Evolutionary conservation across 2,797 vertebrate genomes (phyloP).

Genomic region (Microctenopoma stevenorrisi): DNA sequence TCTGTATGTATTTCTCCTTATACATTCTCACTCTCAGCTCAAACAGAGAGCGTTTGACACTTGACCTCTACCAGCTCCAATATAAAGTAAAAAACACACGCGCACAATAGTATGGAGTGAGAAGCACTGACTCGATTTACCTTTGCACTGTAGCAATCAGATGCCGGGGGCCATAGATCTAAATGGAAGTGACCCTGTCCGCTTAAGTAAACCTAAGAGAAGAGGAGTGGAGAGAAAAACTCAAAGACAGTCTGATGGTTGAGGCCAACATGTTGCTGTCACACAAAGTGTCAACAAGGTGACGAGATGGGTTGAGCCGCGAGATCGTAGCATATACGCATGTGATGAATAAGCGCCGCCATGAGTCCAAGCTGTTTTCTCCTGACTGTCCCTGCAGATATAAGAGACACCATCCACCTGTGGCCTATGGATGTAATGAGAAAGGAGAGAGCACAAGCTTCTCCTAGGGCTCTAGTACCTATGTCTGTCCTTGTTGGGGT

Average conservation of each 20-base stretch:
- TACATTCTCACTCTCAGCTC: conserved; percentile 51
- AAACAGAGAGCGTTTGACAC: conserved; percentile 69
- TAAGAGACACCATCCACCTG: conserved; percentile 59
- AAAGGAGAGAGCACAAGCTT: conserved; percentile 52
- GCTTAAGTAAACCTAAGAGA: conserved; percentile 67
- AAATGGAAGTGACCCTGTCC: conserved; percentile 78
- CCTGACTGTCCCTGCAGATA: conserved; percentile 37
- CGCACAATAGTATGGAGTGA: conserved; percentile 2
- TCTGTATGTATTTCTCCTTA: conserved; percentile 3
- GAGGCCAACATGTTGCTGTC: conserved; percentile 39
- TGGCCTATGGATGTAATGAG: conserved; percentile 72
- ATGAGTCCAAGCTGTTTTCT: not conserved
- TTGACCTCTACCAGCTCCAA: conserved; percentile 59
- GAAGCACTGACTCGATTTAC: conserved; percentile 56
- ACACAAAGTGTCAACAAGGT: conserved; percentile 61
- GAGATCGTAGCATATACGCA: not conserved
- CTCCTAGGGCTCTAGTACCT: conserved; percentile 58
- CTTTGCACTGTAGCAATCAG: conserved; percentile 55
- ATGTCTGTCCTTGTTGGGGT: conserved; percentile 44
- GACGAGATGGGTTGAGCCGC: conserved; percentile 4
- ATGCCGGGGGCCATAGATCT: conserved; percentile 56
- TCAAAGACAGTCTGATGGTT: conserved; percentile 47
- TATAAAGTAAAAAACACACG: conserved; percentile 61
- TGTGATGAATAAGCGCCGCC: conserved; percentile 5
- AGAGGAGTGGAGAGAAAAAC: conserved; percentile 37